Conservation (phyloP, 2,113 vertebrate genomes). For the Syngnathoides biaculeatus region DNA sequence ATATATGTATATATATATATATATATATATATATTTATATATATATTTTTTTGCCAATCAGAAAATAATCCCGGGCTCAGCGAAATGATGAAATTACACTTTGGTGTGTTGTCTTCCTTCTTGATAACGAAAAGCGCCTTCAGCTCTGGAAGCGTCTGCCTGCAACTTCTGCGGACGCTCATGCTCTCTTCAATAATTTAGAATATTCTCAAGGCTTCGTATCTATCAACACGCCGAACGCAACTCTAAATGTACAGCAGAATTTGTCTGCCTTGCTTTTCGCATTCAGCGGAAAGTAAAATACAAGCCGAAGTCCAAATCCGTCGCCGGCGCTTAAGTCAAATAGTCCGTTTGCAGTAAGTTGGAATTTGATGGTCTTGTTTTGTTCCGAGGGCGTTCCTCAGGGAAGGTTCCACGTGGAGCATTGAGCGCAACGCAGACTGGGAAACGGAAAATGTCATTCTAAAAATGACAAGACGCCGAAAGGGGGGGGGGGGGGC, state of each 20-base stretch:
- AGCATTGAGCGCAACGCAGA: too few relatives aligned
- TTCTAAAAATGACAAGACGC: background rate
- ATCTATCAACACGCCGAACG: constrained; percentile 18
- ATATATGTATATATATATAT: too few relatives aligned
- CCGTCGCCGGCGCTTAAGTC: background rate
- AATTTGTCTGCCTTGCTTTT: constrained; percentile 33
- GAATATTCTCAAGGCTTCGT: constrained; percentile 33
- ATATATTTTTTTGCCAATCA: background rate
- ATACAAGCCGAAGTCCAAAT: background rate
- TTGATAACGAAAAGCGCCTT: constrained; percentile 48
- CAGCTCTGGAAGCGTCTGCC: constrained; percentile 46
- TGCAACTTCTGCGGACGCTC: constrained; percentile 38
- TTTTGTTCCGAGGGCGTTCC: background rate
- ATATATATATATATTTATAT: too few relatives aligned
- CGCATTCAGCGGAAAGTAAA: constrained; percentile 1
- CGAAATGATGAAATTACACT: constrained; percentile 14
- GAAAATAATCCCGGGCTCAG: constrained; percentile 4
- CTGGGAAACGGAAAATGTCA: background rate
- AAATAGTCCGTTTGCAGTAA: background rate
- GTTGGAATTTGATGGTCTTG: background rate
- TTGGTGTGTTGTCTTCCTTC: constrained; percentile 30
- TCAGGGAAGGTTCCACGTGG: background rate
- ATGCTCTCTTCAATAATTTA: constrained; percentile 50
- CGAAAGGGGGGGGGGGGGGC: too few relatives aligned
- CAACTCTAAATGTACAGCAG: constrained; percentile 29